Base-by-base conservation (phyloP, 2,797 vertebrate genomes). In the Pseudochromis fuscus region DNA sequence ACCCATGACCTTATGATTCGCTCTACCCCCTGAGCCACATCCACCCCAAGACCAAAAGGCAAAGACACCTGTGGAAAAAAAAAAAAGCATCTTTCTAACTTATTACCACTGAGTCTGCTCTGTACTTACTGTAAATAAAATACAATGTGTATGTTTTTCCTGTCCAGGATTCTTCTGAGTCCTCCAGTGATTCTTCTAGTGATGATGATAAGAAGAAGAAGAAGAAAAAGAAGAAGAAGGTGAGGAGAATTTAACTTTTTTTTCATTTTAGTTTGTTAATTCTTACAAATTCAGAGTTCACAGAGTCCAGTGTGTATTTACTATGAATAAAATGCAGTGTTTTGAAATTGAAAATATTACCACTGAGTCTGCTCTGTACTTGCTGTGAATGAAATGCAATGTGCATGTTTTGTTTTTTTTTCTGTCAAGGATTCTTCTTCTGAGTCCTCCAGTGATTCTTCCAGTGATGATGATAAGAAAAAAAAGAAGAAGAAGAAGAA, bases 211-310 rank as follows among this genome's bases (percentile, higher is more conserved):
- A 86, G 35, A 87, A 90, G 60, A 72, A 79, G 2, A 75, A 84
- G 35, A 77, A 85, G 4, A 85, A 88, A 16, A 83, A 83, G 44
- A 80, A 90, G 24, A 88, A 88, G 24, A 88, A 84, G 78, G 82
- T 86, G 16, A 10, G 18, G 19, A n/a, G 5, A n/a, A n/a, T 44
- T 5, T 7, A n/a, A 3, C 2, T 44, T 7, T 44, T 44, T 4
- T 44, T n/a, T 7, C 7, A 1, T n/a, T 11, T 38, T 30, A 4
- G 30, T 30, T 30, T 30, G 4, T 30, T 8, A 8, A 8, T 30
- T 30, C 8, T 30, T 4, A 30, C 4, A 8, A 30, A 8, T 30
- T 30, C 8, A 5, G n/a, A n/a, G n/a, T n/a, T n/a, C n/a, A n/a
- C n/a, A n/a, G n/a, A n/a, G n/a, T n/a, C n/a, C n/a, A n/a, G n/a